phyloP scores from a whole-genome alignment of 1,140 invertebrate genomes.

The Octopus bimaculoides region DNA sequence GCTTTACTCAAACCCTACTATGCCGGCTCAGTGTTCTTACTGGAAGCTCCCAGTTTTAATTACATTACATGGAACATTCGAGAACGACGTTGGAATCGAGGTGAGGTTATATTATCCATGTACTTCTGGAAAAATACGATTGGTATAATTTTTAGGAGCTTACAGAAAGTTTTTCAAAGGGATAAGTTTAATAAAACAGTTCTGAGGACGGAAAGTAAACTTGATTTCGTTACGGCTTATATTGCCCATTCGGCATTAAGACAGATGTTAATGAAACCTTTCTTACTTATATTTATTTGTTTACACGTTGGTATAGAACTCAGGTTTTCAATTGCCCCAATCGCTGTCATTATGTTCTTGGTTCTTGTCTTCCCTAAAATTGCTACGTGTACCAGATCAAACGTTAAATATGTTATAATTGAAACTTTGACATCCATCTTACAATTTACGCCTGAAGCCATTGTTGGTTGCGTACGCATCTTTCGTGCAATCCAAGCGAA shows the following conservation, averaged over 20 bases:
- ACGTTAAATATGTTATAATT: constrained; percentile 41
- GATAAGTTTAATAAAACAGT: constrained; percentile 35
- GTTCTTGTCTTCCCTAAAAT: constrained; percentile 49
- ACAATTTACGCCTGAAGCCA: constrained; percentile 49
- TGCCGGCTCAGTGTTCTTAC: constrained; percentile 32
- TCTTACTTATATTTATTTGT: constrained; percentile 42
- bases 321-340: constrained; percentile 26
- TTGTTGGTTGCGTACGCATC: constrained; percentile 46
- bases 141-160: constrained; percentile 41
- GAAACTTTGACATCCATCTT: constrained; percentile 46
- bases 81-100: constrained; percentile 48
- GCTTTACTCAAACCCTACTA: constrained; percentile 43
- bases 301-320: constrained; percentile 39
- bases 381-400: constrained; percentile 38
- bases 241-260: constrained; percentile 43
- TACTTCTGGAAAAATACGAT: constrained; percentile 48
- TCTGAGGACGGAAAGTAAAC: constrained; percentile 37
- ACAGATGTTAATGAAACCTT: constrained; percentile 51
- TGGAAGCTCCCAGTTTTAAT: constrained; percentile 47
- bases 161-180: constrained; percentile 39
- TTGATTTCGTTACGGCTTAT: constrained; percentile 45
- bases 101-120: constrained; percentile 45
- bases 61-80: constrained; percentile 50
- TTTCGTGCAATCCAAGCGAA: constrained; percentile 39
- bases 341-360: constrained; percentile 44